Base-by-base conservation (phyloP, 2,113 vertebrate genomes). In the Smithornis capensis region DNA sequence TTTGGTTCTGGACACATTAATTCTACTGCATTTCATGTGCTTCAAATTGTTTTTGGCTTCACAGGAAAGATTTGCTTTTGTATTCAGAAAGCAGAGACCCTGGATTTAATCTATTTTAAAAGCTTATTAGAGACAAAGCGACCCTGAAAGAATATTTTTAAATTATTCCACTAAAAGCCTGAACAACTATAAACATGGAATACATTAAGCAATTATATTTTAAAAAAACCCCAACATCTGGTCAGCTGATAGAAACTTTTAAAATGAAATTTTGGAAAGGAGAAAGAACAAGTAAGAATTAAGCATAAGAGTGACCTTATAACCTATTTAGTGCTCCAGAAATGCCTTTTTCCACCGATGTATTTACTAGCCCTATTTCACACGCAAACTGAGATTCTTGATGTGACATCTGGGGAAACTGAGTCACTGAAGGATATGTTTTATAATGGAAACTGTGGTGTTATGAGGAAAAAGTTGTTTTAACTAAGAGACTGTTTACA, bases 31-130 rank as follows among this genome's bases (percentile, higher is more conserved):
- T 96, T 97, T 97, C 88, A 87, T 86, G 96, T 65, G 29, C 95
- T 96, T 98, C 92, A 97, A 97, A 94, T 95, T 94, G 86, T 82
- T 96, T 97, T 96, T 90, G 74, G 81, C 65, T 96, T 94, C 68
- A 91, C 38, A 94, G 83, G 80, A 76, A 97, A 92, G 47, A 56
- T 89, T 64, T 90, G 49, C 49, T 92, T 84, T 96, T 90, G 79
- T 82, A 94, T 85, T 96, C 78, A 91, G 82, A 90, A 95, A 92
- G 76, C 64, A 92, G 80, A 88, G 40, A 92, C 35, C 63, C 16
- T 83, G 63, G 38, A 73, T 83, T 37, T 77, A 97, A 86, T 95
- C 88, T 94, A 27, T 95, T 96, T 95, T 85, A 96, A 96, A 95
- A 89, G 63, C 83, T 87, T 97, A 90, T 95, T 87, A 89, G 38